phyloP scores from a whole-genome alignment of 2,113 vertebrate genomes.

The Shinisaurus crocodilurus region DNA sequence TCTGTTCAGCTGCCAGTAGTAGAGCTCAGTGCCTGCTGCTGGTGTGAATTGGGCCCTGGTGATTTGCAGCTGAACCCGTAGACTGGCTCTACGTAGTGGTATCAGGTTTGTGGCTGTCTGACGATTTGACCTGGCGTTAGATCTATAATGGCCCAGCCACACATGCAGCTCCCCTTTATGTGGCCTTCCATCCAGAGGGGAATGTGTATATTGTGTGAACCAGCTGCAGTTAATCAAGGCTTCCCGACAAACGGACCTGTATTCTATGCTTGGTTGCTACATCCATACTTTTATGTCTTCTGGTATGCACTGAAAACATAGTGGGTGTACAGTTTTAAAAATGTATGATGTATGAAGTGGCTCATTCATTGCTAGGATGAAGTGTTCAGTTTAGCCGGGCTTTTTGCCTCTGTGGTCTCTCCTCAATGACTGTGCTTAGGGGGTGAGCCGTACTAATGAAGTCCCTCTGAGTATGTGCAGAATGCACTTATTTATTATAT shows the following conservation, averaged over 20 bases:
- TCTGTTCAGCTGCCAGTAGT: neutral
- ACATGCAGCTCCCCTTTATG: neutral
- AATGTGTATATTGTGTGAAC: neutral
- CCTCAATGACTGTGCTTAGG: neutral
- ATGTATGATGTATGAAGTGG: neutral
- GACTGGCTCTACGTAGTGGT: no score
- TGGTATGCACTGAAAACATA: neutral
- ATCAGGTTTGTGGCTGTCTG: neutral
- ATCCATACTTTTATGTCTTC: no score
- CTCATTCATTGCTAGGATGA: neutral
- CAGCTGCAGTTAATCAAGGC: neutral
- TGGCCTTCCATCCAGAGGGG: neutral
- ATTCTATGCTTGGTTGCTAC: neutral
- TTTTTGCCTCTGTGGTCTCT: neutral
- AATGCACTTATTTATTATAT: neutral
- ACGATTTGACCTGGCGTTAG: no score
- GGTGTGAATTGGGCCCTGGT: neutral
- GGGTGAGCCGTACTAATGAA: neutral
- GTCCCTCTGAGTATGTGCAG: neutral
- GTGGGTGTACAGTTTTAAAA: neutral
- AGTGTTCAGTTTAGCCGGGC: neutral
- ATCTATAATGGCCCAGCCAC: no score
- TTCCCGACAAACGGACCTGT: no score
- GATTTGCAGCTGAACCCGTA: neutral
- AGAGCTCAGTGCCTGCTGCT: neutral